Conservation (phyloP, 64 coral and sea anemone genomes). For the Montipora cactus region DNA sequence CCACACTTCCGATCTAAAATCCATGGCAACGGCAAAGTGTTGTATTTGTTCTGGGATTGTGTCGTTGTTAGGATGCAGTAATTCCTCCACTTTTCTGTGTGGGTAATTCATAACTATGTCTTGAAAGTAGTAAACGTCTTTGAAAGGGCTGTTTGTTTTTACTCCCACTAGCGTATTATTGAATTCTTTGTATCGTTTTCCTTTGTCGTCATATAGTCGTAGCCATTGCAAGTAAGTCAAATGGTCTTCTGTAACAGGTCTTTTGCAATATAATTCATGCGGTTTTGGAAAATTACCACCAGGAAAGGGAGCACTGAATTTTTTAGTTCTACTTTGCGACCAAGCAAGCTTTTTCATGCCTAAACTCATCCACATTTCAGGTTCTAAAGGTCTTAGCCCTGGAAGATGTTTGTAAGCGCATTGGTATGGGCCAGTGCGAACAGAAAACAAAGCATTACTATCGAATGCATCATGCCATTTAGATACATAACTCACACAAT, state of each 20-base stretch:
- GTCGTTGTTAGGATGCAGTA: too few relatives aligned
- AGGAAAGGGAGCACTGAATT: neutral
- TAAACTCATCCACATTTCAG: slow-evolving; percentile 53
- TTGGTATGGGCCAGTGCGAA: neutral
- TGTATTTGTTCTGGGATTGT: too few relatives aligned
- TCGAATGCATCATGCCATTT: slow-evolving; percentile 25
- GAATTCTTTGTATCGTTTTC: neutral
- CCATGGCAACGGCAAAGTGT: too few relatives aligned
- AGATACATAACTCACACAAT: slow-evolving; percentile 30
- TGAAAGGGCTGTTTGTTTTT: neutral
- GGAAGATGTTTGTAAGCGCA: slow-evolving; percentile 13
- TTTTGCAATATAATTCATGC: neutral
- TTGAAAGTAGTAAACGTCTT: neutral
- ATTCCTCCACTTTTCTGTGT: too few relatives aligned
- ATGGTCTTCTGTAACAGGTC: neutral
- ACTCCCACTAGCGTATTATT: neutral
- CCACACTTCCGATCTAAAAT: too few relatives aligned
- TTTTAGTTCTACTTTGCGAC: slow-evolving; percentile 6
- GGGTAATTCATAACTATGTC: too few relatives aligned
- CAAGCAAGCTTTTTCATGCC: neutral
- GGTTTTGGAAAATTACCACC: neutral
- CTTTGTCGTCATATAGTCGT: neutral
- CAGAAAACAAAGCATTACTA: slow-evolving; percentile 22
- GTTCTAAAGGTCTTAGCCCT: slow-evolving; percentile 25
- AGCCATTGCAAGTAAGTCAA: neutral